Percentiles rank a stretch among this genome's conserved stretches.
Conservation (phyloP, 2,113 vertebrate genomes). For the Apodemus speciosus region DNA sequence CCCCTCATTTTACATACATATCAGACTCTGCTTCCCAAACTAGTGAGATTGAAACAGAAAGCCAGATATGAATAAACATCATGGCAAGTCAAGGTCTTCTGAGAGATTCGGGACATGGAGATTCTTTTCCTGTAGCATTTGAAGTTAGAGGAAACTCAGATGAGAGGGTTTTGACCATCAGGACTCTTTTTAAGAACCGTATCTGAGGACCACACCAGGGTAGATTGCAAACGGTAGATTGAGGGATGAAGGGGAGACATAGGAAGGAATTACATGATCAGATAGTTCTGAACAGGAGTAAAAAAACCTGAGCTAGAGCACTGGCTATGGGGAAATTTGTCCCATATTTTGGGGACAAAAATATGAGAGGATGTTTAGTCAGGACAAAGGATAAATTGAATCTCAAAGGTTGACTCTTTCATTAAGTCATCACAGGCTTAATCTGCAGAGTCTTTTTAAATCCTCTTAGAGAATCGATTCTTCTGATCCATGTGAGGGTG, state of each 20-base stretch:
- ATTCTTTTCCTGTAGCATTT: background rate
- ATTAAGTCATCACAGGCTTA: background rate
- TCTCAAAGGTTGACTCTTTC: constrained; percentile 3
- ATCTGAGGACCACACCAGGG: background rate
- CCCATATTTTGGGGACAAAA: too few relatives aligned
- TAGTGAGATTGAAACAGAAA: background rate
- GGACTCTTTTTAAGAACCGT: background rate
- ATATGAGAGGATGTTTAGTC: background rate
- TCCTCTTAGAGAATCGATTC: background rate
- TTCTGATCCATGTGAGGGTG: background rate
- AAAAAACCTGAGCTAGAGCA: background rate
- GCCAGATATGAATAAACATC: too few relatives aligned
- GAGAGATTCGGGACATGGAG: too few relatives aligned
- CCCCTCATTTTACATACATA: background rate
- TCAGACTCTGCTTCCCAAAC: background rate
- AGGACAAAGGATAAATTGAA: constrained; percentile 21
- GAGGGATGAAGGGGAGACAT: accelerated
- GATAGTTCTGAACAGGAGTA: accelerated
- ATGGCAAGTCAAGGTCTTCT: background rate
- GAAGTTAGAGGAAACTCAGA: too few relatives aligned
- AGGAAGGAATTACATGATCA: accelerated
- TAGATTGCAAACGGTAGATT: accelerated
- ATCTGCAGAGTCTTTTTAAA: constrained; percentile 22
- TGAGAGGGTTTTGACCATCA: accelerated
- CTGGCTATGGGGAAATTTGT: too few relatives aligned